phyloP scores from a whole-genome alignment of 2,113 vertebrate genomes.

The Bucco capensis region DNA sequence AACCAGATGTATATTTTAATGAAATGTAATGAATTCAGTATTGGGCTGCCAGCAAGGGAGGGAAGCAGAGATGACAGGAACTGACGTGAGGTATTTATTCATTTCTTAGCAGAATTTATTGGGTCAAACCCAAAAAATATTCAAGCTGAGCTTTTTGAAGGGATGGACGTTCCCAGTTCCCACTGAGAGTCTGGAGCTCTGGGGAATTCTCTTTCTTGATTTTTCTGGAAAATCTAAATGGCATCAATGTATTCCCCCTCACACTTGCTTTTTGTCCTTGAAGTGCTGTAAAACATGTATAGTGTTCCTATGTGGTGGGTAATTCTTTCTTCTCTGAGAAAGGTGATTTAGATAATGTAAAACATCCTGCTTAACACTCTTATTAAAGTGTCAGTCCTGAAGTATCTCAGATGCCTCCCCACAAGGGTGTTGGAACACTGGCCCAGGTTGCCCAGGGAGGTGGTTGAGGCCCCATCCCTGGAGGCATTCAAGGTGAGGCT shows the following conservation, averaged over 20 bases:
- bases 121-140: background rate
- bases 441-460: too few relatives aligned
- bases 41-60: constrained; percentile 29
- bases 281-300: background rate
- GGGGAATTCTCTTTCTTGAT: background rate
- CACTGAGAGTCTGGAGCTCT: background rate
- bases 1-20: constrained; percentile 54
- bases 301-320: background rate
- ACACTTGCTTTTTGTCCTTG: background rate
- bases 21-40: constrained; percentile 35
- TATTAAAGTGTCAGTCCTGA: background rate
- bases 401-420: background rate
- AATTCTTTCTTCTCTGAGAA: background rate
- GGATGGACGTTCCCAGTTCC: background rate
- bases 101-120: constrained; percentile 21
- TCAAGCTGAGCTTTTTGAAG: background rate
- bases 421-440: too few relatives aligned
- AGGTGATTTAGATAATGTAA: background rate
- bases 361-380: fast-evolving
- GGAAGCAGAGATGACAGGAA: constrained; percentile 27
- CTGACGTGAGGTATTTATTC: constrained; percentile 15
- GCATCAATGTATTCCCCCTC: background rate
- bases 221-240: background rate
- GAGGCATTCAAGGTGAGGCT: too few relatives aligned
- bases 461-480: too few relatives aligned